A percentile compares a stretch with the other conserved stretches of the same genome.
These are phyloP conservation scores for Drosophila prolongata DNA, from an alignment of 2,888 invertebrate species.

Conservation along the genomic window DNA sequence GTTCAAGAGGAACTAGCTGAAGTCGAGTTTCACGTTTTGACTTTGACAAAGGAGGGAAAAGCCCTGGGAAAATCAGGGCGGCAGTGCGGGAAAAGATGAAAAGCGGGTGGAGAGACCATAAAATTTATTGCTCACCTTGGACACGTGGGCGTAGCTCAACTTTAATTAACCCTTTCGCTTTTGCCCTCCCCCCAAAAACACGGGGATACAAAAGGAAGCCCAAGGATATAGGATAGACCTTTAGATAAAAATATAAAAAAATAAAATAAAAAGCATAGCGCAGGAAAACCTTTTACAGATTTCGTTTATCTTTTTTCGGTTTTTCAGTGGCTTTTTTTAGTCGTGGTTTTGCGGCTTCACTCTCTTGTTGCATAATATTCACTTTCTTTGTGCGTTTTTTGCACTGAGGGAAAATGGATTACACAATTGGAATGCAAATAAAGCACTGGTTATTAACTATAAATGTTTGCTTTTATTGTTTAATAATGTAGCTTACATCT, in stretches of 20 bases:
- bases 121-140: conserved; percentile 38
- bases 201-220: conserved; percentile 27
- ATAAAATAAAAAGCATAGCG: conserved; percentile 11
- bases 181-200: background rate
- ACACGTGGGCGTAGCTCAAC: conserved; percentile 40
- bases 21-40: conserved; percentile 2
- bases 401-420: conserved; percentile 1
- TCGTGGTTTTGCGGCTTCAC: conserved; percentile 11
- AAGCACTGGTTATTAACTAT: too few relatives aligned
- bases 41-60: conserved; percentile 3
- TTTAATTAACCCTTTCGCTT: conserved; percentile 48
- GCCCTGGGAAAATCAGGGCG: background rate
- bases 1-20: conserved; percentile 12
- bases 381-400: conserved; percentile 18
- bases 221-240: conserved; percentile 19
- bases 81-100: conserved; percentile 4
- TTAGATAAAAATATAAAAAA: conserved; percentile 16
- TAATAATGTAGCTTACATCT: too few relatives aligned
- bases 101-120: conserved; percentile 21
- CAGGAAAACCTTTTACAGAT: conserved; percentile 35
- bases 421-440: background rate
- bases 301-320: conserved; percentile 29
- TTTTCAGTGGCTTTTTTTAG: conserved; percentile 4
- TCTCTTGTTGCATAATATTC: conserved; percentile 35
- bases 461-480: too few relatives aligned